Evolutionary conservation across 2,888 invertebrate genomes (phyloP).

Genomic region (Xestia ashworthii): DNA sequence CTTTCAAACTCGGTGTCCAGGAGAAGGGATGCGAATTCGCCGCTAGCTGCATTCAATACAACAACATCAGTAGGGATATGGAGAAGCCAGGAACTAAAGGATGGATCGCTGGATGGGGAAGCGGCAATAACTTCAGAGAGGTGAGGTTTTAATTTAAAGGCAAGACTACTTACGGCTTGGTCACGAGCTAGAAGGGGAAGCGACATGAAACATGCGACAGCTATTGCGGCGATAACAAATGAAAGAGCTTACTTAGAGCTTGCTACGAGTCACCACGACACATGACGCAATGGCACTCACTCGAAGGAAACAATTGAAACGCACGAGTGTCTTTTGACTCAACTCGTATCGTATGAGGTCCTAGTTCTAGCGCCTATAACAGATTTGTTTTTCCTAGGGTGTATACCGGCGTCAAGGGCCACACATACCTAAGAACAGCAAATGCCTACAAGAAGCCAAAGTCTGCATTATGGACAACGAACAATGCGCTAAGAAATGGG

Average conservation of each 20-base stretch:
- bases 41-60: conserved; percentile 78
- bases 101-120: conserved; percentile 87
- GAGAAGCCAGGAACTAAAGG: conserved; percentile 87
- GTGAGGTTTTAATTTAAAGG: conserved; percentile 64
- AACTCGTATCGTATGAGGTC: not conserved
- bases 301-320: not conserved
- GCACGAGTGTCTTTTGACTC: not conserved
- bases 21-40: conserved; percentile 85
- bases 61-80: conserved; percentile 84
- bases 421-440: conserved; percentile 81
- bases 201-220: not conserved
- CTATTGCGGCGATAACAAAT: not conserved
- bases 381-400: conserved; percentile 72
- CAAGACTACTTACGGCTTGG: not conserved
- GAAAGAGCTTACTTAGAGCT: not conserved
- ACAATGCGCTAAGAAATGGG: conserved; percentile 87
- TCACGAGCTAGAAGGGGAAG: not conserved
- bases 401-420: conserved; percentile 81
- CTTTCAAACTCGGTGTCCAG: conserved; percentile 82
- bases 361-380: not conserved
- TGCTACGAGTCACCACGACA: not conserved
- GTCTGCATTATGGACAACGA: conserved; percentile 88
- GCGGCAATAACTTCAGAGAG: conserved; percentile 86
- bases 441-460: conserved; percentile 85
- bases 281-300: not conserved